These are phyloP conservation scores for Thecophora atra DNA, from an alignment of 2,888 invertebrate genomes.

Conservation along the genomic window DNA sequence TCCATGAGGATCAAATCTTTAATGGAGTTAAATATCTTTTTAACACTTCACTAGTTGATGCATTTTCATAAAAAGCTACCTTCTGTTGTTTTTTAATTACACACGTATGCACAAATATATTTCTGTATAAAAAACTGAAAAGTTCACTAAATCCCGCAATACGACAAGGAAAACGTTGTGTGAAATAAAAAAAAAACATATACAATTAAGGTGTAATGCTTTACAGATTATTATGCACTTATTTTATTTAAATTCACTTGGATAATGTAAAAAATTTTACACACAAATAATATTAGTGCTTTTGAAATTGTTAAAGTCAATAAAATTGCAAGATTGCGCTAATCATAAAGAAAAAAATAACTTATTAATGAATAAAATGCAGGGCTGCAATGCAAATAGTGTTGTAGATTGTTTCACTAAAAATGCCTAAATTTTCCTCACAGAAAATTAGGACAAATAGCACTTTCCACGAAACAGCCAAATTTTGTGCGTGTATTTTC, in stretches of 20 bases:
- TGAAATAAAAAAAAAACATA: slow-evolving; percentile 58
- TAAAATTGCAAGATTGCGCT: slow-evolving; percentile 48
- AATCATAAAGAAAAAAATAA: slow-evolving; percentile 57
- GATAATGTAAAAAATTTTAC: slow-evolving; percentile 42
- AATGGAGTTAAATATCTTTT: not conserved
- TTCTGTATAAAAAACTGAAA: slow-evolving; percentile 23
- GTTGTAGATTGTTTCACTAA: too few species aligned
- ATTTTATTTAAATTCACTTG: slow-evolving; percentile 44
- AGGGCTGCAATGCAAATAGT: slow-evolving; percentile 49
- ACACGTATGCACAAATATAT: slow-evolving; percentile 32
- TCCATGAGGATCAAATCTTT: not conserved
- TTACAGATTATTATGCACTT: slow-evolving; percentile 50
- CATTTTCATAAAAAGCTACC: not conserved
- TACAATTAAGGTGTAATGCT: slow-evolving; percentile 60
- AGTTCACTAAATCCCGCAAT: slow-evolving; percentile 23
- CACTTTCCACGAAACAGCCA: slow-evolving; percentile 42
- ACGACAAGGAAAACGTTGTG: slow-evolving; percentile 35
- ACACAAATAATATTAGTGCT: slow-evolving; percentile 43
- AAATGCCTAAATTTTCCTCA: too few species aligned
- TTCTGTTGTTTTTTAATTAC: slow-evolving; percentile 1
- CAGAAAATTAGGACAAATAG: too few species aligned
- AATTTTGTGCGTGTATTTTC: too few species aligned
- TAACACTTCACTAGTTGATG: not conserved
- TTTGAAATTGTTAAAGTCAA: slow-evolving; percentile 49
- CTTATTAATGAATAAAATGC: slow-evolving; percentile 60